phyloP scores from a whole-genome alignment of 2,797 vertebrate species.

The Halcyon smyrnensis region DNA sequence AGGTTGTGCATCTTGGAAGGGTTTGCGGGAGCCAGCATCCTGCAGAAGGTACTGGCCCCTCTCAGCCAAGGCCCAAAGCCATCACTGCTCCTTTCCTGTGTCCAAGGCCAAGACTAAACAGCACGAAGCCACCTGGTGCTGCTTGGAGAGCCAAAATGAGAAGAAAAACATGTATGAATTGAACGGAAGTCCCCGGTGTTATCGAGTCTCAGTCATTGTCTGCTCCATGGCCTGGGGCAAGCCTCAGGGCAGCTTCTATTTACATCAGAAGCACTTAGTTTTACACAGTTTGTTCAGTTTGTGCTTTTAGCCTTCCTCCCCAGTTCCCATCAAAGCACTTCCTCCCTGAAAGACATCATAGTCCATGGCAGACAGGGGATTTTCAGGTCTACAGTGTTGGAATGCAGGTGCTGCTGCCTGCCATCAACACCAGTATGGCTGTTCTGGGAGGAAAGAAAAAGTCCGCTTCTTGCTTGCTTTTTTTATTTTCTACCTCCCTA shows the following conservation, averaged over 20 bases:
- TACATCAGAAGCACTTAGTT: neutral
- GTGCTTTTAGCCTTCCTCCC: neutral
- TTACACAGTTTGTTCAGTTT: neutral
- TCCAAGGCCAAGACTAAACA: neutral
- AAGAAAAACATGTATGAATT: neutral
- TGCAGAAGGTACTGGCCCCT: neutral
- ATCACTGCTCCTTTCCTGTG: neutral
- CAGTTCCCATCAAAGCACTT: neutral
- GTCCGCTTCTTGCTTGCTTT: neutral
- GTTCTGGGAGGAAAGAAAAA: neutral
- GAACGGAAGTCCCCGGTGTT: neutral
- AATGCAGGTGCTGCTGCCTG: neutral
- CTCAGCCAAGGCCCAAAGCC: neutral
- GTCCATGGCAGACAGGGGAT: neutral
- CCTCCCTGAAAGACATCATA: neutral
- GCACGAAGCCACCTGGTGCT: neutral
- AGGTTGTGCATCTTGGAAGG: neutral
- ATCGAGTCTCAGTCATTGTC: accelerated
- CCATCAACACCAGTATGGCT: neutral
- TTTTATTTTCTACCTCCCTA: neutral
- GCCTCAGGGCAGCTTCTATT: neutral
- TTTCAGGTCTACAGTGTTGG: accelerated
- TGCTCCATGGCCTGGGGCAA: neutral
- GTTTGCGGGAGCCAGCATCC: neutral
- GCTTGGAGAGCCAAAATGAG: conserved; percentile 14